phyloP scores from a whole-genome alignment of 2,113 vertebrate species.

The Xerus inauris region DNA sequence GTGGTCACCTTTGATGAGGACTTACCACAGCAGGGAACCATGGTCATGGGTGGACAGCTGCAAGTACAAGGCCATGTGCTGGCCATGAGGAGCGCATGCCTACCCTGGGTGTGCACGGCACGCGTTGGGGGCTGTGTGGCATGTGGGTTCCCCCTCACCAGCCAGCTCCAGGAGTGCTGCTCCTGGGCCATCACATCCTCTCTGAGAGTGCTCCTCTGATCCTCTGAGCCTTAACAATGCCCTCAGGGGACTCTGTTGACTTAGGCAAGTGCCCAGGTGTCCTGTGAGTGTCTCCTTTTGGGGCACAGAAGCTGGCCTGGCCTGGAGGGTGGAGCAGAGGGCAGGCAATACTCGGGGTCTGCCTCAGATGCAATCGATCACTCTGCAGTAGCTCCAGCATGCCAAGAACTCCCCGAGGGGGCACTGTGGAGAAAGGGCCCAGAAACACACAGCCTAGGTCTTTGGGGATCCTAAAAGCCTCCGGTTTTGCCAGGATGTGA shows the following conservation, averaged over 20 bases:
- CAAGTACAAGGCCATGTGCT: no score
- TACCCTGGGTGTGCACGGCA: no score
- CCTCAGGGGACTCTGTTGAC: no score
- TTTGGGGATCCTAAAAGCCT: neutral
- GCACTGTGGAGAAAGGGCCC: neutral
- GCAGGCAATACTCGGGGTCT: neutral
- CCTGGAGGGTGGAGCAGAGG: neutral
- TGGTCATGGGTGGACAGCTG: no score
- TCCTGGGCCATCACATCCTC: fast-evolving
- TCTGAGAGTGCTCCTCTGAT: neutral
- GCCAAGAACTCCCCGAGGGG: neutral
- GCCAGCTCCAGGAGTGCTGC: no score
- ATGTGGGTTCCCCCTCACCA: no score
- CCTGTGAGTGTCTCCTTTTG: neutral
- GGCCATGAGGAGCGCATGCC: no score
- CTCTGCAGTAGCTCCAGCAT: neutral
- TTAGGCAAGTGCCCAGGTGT: no score
- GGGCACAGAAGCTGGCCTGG: neutral
- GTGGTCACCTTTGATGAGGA: neutral
- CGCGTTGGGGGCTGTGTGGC: no score
- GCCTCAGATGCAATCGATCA: no score
- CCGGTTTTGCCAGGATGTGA: no score
- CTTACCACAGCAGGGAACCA: neutral
- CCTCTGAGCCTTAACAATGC: neutral
- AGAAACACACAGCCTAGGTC: neutral